These are phyloP conservation scores for Tangara arthus DNA, from an alignment of 2,797 vertebrate genomes.

Conservation along the genomic window DNA sequence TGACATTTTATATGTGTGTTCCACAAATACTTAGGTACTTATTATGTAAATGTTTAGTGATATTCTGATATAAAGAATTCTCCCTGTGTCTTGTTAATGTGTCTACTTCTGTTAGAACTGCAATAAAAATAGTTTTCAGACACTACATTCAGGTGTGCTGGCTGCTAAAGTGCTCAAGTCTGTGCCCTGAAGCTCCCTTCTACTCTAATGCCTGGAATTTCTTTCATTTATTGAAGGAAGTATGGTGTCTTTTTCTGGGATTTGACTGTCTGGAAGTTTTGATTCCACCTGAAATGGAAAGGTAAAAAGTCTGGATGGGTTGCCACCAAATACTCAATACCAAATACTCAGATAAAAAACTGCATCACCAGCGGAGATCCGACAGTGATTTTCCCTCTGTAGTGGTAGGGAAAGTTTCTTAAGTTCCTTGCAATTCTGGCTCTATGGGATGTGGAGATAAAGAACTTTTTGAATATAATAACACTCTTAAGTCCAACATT, in stretches of 20 bases:
- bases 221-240: background rate
- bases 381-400: background rate
- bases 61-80: background rate
- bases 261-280: background rate
- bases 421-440: background rate
- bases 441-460: background rate
- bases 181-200: background rate
- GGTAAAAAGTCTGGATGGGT: background rate
- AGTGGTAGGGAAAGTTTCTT: background rate
- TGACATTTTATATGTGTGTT: background rate
- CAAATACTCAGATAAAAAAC: background rate
- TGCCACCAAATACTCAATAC: background rate
- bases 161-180: background rate
- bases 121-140: background rate
- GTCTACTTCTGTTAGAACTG: background rate
- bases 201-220: background rate
- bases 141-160: background rate
- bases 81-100: background rate
- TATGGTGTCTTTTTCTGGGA: background rate
- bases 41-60: background rate
- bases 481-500: background rate
- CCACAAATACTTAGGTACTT: background rate
- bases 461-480: background rate
- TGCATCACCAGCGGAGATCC: background rate
- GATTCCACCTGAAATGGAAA: background rate